Percentiles rank a stretch among this genome's conserved stretches.
Conservation (phyloP, 2,888 invertebrate species). For the Therioaphis trifolii region DNA sequence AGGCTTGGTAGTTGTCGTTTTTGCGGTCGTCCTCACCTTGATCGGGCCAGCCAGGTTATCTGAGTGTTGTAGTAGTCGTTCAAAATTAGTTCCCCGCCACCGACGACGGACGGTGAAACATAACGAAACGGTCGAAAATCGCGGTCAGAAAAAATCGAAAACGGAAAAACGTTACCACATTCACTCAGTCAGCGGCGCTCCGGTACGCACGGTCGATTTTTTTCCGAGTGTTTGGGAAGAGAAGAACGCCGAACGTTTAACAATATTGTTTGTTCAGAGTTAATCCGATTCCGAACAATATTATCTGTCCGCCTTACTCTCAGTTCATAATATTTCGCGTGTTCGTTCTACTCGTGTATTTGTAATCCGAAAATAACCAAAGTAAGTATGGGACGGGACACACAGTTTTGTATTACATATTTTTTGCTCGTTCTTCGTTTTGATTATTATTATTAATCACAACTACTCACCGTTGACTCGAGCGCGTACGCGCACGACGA, state of each 20-base stretch:
- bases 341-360: background rate
- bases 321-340: background rate
- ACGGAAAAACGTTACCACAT: slow-evolving; percentile 47
- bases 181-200: slow-evolving; percentile 42
- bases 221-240: background rate
- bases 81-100: background rate
- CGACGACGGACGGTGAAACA: background rate
- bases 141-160: slow-evolving; percentile 26
- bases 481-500: background rate
- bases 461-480: background rate
- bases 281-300: too few relatives aligned
- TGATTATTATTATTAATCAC: background rate
- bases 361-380: background rate
- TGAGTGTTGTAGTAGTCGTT: too few relatives aligned
- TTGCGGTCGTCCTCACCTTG: slow-evolving; percentile 12
- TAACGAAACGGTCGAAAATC: background rate
- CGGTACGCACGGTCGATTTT: slow-evolving; percentile 39
- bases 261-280: background rate
- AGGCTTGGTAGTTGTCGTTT: background rate
- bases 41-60: slow-evolving; percentile 21
- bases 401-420: too few relatives aligned
- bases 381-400: slow-evolving; percentile 17
- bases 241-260: background rate
- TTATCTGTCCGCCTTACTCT: background rate
- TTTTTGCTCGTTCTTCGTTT: background rate